Conservation (phyloP, 2,888 invertebrate species). For the Ichneumon xanthorius region DNA sequence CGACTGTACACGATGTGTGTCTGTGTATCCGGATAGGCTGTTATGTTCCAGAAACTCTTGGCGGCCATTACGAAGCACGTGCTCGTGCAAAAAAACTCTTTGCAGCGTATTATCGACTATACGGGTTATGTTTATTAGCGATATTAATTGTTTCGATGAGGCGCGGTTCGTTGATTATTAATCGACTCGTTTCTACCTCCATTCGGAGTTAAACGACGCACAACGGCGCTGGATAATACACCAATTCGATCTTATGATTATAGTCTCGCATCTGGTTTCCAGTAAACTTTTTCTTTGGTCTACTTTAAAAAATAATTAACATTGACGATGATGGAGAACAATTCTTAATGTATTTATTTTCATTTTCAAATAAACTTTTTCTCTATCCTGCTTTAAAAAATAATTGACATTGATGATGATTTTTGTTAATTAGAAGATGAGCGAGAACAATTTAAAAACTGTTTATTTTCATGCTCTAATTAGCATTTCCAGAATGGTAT, state of each 20-base stretch:
- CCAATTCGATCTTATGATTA: neutral
- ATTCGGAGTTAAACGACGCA: neutral
- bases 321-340: too few species aligned
- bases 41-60: slow-evolving; percentile 2
- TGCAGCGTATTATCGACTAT: neutral
- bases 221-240: neutral
- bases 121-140: neutral
- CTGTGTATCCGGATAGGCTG: neutral
- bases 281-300: too few species aligned
- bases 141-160: neutral
- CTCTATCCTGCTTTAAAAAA: too few species aligned
- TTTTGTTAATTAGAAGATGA: too few species aligned
- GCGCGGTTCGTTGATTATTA: neutral
- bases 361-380: too few species aligned
- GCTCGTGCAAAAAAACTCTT: neutral
- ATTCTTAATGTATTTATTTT: too few species aligned
- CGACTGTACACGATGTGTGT: slow-evolving; percentile 14
- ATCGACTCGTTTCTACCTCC: neutral
- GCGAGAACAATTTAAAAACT: too few species aligned
- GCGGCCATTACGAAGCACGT: slow-evolving; percentile 16
- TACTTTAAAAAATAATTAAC: too few species aligned
- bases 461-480: too few species aligned
- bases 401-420: too few species aligned
- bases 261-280: neutral
- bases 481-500: too few species aligned